A percentile compares a stretch with the other conserved stretches of the same genome.
phyloP scores from a whole-genome alignment of 2,113 vertebrate species.

The Felis catus region DNA sequence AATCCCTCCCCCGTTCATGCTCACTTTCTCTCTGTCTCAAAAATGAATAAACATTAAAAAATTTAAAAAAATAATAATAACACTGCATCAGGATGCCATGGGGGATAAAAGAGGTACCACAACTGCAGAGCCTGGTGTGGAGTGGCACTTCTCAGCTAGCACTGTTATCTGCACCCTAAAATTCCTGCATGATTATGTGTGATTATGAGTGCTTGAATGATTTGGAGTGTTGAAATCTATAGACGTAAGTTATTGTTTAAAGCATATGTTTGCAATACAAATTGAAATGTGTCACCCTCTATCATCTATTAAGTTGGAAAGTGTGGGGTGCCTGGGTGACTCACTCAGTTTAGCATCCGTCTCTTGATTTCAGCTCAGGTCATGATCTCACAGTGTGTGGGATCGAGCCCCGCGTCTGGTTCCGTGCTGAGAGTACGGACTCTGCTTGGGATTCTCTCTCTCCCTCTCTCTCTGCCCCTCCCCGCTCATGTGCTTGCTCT shows the following conservation, averaged over 20 bases:
- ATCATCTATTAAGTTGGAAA: neutral
- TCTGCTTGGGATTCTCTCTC: too few species aligned
- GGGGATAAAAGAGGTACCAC: neutral
- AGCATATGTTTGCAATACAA: neutral
- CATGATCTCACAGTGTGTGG: too few species aligned
- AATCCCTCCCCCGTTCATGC: neutral
- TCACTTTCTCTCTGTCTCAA: neutral
- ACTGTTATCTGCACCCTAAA: neutral
- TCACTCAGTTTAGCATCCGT: too few species aligned
- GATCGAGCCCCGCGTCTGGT: too few species aligned
- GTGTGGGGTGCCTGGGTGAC: too few species aligned
- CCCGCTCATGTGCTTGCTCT: too few species aligned
- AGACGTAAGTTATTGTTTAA: neutral
- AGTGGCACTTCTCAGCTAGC: neutral
- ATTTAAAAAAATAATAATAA: neutral
- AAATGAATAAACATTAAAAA: neutral
- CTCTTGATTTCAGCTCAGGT: too few species aligned
- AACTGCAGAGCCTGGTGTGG: neutral
- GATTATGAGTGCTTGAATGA: neutral
- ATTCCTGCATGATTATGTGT: neutral
- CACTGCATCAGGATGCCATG: neutral
- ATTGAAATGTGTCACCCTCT: neutral
- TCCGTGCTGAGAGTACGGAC: too few species aligned
- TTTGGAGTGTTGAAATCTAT: neutral
- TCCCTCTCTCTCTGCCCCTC: too few species aligned